Conservation (phyloP, 1,140 invertebrate species). For the Tachypleus tridentatus region DNA sequence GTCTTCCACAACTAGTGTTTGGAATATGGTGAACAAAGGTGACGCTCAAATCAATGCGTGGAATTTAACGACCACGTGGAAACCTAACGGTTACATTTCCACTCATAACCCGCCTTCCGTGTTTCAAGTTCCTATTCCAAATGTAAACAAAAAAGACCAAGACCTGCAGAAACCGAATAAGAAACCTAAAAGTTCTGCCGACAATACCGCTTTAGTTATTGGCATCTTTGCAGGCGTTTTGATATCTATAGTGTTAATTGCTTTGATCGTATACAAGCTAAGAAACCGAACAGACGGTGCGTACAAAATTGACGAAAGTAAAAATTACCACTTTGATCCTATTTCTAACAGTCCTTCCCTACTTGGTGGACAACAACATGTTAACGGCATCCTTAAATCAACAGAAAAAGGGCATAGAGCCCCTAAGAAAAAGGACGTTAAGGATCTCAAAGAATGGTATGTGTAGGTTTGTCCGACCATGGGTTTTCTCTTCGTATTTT, state of each 20-base stretch:
- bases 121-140: slow-evolving; percentile 16
- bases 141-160: background rate
- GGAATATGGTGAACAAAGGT: slow-evolving; percentile 28
- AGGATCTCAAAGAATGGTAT: slow-evolving; percentile 22
- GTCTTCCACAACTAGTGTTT: background rate
- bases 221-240: slow-evolving; percentile 80
- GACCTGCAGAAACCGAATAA: slow-evolving; percentile 14
- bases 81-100: background rate
- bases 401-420: slow-evolving; percentile 7
- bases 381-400: slow-evolving; percentile 8
- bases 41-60: slow-evolving; percentile 28
- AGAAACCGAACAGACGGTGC: slow-evolving; percentile 71
- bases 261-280: slow-evolving; percentile 77
- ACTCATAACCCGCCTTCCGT: slow-evolving; percentile 15
- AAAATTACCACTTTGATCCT: slow-evolving; percentile 34
- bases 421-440: slow-evolving; percentile 21
- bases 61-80: slow-evolving; percentile 8
- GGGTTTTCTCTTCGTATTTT: no score
- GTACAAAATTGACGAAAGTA: slow-evolving; percentile 77
- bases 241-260: slow-evolving; percentile 79
- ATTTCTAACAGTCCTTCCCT: slow-evolving; percentile 27
- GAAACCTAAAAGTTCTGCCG: slow-evolving; percentile 17
- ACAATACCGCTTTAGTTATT: slow-evolving; percentile 53
- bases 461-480: slow-evolving; percentile 6
- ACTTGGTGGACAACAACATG: slow-evolving; percentile 14